Conservation (phyloP, 2,797 vertebrate species). For the Sebastes oblongus region DNA sequence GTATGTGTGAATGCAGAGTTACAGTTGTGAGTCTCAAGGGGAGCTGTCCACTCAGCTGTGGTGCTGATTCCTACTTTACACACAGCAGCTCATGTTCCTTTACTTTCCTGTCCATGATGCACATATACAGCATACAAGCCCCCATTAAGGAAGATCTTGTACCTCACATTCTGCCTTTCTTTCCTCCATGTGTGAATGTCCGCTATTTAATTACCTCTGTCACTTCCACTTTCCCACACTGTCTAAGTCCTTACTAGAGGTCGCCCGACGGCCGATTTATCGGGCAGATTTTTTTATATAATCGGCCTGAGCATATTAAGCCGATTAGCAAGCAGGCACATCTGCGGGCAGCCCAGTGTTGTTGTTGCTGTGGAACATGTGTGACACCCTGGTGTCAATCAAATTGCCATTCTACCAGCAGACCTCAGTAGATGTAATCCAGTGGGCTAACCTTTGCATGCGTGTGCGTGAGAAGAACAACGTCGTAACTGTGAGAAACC, state of each 20-base stretch:
- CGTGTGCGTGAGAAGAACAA: too few relatives aligned
- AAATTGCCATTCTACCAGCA: too few relatives aligned
- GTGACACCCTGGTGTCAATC: too few relatives aligned
- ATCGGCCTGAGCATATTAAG: too few relatives aligned
- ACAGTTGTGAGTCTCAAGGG: not conserved
- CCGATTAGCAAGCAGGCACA: too few relatives aligned
- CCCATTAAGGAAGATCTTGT: not conserved
- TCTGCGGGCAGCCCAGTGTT: too few relatives aligned
- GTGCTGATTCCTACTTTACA: conserved; percentile 6
- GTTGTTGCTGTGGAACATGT: too few relatives aligned
- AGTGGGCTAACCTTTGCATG: too few relatives aligned
- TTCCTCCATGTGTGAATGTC: not conserved
- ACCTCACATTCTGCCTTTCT: not conserved
- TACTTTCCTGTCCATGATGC: not conserved
- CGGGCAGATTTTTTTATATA: too few relatives aligned
- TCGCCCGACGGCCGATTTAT: too few relatives aligned
- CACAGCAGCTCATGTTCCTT: not conserved
- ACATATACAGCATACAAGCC: not conserved
- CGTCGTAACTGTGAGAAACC: too few relatives aligned
- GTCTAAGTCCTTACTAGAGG: not conserved
- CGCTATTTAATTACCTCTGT: not conserved
- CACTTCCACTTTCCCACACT: not conserved
- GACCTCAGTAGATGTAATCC: too few relatives aligned
- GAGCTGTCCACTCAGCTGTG: conserved; percentile 13
- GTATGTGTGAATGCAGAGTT: not conserved